phyloP scores from a whole-genome alignment of 2,888 invertebrate genomes.

The Tupiocoris notatus region DNA sequence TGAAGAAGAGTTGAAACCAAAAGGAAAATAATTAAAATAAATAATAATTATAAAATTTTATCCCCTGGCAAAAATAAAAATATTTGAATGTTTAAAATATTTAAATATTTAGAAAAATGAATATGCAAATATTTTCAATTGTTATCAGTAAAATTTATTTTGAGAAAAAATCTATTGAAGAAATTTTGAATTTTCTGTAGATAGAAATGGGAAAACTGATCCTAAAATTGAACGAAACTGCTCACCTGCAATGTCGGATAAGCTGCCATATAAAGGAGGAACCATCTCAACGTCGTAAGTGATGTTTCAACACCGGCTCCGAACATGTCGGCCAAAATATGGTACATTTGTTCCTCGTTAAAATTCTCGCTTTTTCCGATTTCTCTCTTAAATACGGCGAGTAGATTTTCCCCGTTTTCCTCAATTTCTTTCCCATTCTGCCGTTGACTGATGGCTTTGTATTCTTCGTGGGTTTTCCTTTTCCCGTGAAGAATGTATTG shows the following conservation, averaged over 20 bases:
- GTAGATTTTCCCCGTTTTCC: conserved; percentile 54
- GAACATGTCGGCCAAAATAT: conserved; percentile 76
- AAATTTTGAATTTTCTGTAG: too few relatives aligned
- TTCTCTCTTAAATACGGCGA: conserved; percentile 44
- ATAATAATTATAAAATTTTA: too few relatives aligned
- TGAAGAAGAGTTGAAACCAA: too few relatives aligned
- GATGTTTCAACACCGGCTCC: conserved; percentile 86
- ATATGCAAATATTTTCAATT: too few relatives aligned
- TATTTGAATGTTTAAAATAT: too few relatives aligned
- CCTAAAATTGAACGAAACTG: too few relatives aligned
- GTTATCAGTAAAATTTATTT: too few relatives aligned
- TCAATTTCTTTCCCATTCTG: conserved; percentile 57
- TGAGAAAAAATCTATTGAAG: too few relatives aligned
- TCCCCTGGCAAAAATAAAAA: too few relatives aligned
- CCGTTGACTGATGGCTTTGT: conserved; percentile 65
- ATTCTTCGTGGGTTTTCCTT: conserved; percentile 69
- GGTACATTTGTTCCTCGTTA: conserved; percentile 67
- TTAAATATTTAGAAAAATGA: too few relatives aligned
- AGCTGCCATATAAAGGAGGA: conserved; percentile 72
- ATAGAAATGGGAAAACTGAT: too few relatives aligned
- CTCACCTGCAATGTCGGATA: conserved; percentile 65
- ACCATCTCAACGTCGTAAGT: conserved; percentile 76
- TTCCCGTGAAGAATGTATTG: conserved; percentile 61
- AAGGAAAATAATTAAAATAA: too few relatives aligned
- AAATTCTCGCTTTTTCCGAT: conserved; percentile 56